These are phyloP conservation scores for Protaetia brevitarsis DNA, from an alignment of 1,140 invertebrate genomes.

Conservation along the genomic window DNA sequence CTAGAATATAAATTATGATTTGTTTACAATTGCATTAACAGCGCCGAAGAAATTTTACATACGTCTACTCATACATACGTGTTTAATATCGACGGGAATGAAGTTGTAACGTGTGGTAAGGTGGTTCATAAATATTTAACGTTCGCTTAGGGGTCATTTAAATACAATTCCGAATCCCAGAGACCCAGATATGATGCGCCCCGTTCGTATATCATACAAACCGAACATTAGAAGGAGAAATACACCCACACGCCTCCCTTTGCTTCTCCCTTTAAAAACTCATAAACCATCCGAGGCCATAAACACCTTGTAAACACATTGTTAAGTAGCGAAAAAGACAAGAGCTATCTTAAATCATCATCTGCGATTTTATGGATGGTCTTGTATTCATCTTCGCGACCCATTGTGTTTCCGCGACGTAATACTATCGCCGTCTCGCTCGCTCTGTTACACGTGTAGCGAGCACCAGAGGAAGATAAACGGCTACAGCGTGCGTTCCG, in stretches of 20 bases:
- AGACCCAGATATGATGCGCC: conserved; percentile 5
- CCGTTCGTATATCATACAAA: background rate
- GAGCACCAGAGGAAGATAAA: conserved; percentile 34
- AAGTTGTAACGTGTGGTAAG: conserved; percentile 24
- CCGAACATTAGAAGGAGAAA: background rate
- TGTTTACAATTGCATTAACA: too few species aligned
- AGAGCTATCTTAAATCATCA: conserved; percentile 47
- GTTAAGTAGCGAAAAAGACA: conserved; percentile 44
- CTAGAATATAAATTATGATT: too few species aligned
- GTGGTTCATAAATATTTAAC: conserved; percentile 33
- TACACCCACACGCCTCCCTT: background rate
- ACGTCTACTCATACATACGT: too few species aligned
- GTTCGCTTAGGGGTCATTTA: conserved; percentile 32
- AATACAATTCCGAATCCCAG: conserved; percentile 29
- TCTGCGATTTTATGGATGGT: conserved; percentile 45
- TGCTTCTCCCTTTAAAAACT: conserved; percentile 30
- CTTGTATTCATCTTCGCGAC: conserved; percentile 35
- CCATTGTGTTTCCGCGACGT: conserved; percentile 29
- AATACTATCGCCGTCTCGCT: background rate
- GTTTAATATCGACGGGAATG: too few species aligned
- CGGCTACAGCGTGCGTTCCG: conserved; percentile 35
- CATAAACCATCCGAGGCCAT: conserved; percentile 34
- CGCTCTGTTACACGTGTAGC: conserved; percentile 23
- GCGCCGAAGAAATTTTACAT: too few species aligned
- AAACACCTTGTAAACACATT: conserved; percentile 44